phyloP scores from a whole-genome alignment of 2,888 invertebrate species.

The Apantesis nais region DNA sequence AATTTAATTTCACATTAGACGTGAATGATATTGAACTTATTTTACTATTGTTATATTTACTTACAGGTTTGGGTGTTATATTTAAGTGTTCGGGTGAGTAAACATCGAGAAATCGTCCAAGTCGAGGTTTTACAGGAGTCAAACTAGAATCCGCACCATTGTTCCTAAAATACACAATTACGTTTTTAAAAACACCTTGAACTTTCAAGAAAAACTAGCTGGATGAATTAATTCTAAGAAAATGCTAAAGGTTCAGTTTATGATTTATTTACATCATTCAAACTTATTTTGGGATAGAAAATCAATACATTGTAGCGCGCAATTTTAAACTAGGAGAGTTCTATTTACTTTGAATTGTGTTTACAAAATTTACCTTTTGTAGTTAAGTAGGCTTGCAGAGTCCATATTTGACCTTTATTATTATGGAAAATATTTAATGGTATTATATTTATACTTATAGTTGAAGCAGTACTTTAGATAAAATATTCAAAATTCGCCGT shows the following conservation, averaged over 20 bases:
- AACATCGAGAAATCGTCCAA: conserved; percentile 76
- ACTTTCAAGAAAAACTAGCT: conserved; percentile 26
- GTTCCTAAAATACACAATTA: conserved; percentile 55
- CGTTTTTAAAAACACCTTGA: conserved; percentile 34
- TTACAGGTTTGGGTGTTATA: conserved; percentile 76
- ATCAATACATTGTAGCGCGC: conserved; percentile 83
- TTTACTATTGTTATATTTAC: conserved; percentile 44
- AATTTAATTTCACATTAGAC: conserved; percentile 22
- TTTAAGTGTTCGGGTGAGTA: conserved; percentile 83
- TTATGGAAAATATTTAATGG: neutral
- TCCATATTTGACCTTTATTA: conserved; percentile 54
- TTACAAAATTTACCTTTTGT: conserved; percentile 60
- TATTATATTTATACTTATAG: neutral
- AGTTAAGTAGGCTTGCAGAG: conserved; percentile 49
- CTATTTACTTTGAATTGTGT: conserved; percentile 30
- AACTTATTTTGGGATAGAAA: conserved; percentile 81
- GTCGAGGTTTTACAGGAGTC: conserved; percentile 73
- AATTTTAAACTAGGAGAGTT: conserved; percentile 69
- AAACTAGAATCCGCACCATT: conserved; percentile 56
- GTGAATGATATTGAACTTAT: neutral
- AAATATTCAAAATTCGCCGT: conserved; percentile 50
- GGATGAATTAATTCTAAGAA: conserved; percentile 53
- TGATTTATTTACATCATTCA: conserved; percentile 84
- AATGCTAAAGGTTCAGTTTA: conserved; percentile 66
- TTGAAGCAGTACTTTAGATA: conserved; percentile 8